Percentiles rank a stretch among this genome's conserved stretches.
phyloP scores from a whole-genome alignment of 2,888 invertebrate species.

The Strigamia transsilvanica region DNA sequence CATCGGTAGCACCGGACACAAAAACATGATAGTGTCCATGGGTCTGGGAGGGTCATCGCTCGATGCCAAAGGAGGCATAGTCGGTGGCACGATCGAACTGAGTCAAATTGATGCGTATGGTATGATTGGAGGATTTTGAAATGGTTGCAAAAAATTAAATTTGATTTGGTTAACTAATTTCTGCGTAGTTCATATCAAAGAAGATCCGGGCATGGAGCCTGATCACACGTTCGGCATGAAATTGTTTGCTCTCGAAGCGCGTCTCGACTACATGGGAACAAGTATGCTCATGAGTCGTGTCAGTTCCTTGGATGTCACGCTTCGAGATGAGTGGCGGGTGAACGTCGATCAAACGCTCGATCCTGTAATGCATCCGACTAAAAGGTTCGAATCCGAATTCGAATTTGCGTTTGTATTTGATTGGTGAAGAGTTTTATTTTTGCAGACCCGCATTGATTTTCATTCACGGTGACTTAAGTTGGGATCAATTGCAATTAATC shows the following conservation, averaged over 20 bases:
- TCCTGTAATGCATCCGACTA: slow-evolving; percentile 71
- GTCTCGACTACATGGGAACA: slow-evolving; percentile 99
- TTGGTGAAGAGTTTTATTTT: slow-evolving; percentile 54
- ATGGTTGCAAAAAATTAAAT: background rate
- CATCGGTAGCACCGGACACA: slow-evolving; percentile 92
- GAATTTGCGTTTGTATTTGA: background rate
- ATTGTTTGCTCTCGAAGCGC: slow-evolving; percentile 84
- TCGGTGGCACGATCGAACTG: slow-evolving; percentile 93
- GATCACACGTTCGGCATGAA: slow-evolving; percentile 85
- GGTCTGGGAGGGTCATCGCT: slow-evolving; percentile 88
- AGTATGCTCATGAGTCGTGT: slow-evolving; percentile 90
- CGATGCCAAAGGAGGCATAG: slow-evolving; percentile 96
- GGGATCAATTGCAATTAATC: slow-evolving; percentile 97
- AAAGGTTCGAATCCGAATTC: slow-evolving; percentile 69
- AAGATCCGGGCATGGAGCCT: slow-evolving; percentile 88
- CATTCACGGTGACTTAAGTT: slow-evolving; percentile 88
- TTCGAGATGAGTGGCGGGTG: slow-evolving; percentile 89
- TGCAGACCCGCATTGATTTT: slow-evolving; percentile 85
- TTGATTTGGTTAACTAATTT: slow-evolving; percentile 62
- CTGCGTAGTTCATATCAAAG: slow-evolving; percentile 78
- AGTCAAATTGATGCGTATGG: slow-evolving; percentile 83
- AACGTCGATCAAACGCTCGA: slow-evolving; percentile 65
- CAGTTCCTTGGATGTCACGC: slow-evolving; percentile 79
- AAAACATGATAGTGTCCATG: slow-evolving; percentile 88
- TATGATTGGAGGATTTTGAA: background rate